These are phyloP conservation scores for Parochlus steinenii DNA, from an alignment of 2,888 invertebrate species.

Conservation along the genomic window DNA sequence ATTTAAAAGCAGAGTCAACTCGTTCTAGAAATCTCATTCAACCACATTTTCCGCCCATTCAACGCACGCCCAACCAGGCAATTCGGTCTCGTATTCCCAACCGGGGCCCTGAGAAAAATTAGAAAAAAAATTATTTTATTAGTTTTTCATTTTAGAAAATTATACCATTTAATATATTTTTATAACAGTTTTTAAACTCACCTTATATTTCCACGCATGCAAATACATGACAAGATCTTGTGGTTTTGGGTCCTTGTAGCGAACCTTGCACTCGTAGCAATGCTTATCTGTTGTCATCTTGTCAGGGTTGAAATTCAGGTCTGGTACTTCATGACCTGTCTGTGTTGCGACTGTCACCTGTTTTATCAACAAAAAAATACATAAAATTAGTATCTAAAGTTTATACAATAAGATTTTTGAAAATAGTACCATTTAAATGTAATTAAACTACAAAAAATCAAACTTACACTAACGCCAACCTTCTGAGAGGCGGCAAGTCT, in stretches of 20 bases:
- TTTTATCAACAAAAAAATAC: conserved; percentile 5
- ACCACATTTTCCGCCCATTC: conserved; percentile 68
- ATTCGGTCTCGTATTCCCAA: conserved; percentile 83
- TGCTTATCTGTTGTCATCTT: conserved; percentile 67
- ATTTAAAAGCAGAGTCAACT: conserved; percentile 11
- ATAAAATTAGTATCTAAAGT: conserved; percentile 6
- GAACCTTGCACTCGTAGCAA: conserved; percentile 85
- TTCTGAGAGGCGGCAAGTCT: conserved; percentile 8
- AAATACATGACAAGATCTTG: conserved; percentile 89
- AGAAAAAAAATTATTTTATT: conserved; percentile 2
- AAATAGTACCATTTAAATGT: neutral
- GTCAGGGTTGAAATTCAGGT: conserved; percentile 44
- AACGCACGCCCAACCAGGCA: conserved; percentile 82
- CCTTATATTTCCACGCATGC: conserved; percentile 87
- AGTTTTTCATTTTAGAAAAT: neutral
- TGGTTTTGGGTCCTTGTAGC: conserved; percentile 81
- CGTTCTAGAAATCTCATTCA: conserved; percentile 30
- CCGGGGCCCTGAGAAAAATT: conserved; percentile 59
- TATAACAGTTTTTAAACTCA: conserved; percentile 26
- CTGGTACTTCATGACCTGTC: conserved; percentile 63
- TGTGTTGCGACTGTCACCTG: conserved; percentile 72
- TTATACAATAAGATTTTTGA: neutral
- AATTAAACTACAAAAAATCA: too few species aligned
- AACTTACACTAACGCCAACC: conserved; percentile 10
- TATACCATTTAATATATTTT: conserved; percentile 1